Base-by-base conservation (phyloP, 53 echinoderm and acorn worm species). In the Mesocentrotus franciscanus region DNA sequence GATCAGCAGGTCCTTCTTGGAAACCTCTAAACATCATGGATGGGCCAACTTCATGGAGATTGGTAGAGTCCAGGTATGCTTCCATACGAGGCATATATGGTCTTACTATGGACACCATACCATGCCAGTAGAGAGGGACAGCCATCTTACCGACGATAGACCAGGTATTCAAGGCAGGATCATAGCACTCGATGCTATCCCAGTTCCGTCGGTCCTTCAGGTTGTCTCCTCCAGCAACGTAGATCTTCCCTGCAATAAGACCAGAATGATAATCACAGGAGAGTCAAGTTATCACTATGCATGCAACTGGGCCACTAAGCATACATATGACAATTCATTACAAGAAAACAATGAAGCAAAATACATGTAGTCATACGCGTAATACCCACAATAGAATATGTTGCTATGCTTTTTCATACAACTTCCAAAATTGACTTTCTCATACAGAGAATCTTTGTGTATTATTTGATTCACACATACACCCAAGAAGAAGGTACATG, bases 171-270 rank as follows among this genome's bases (percentile, higher is more conserved):
- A 76, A 66, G 85, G 78, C 79, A 24, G 97, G 97, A 61, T 97
- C 96, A 89, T 96, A 97, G 94, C 97, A 97, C 78, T 97, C 97
- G 4, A 98, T 66, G 0, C 92, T 93, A 85, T 97, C 95, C 95
- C 96, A 98, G 56, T 92, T 95, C 15, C 33, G 68, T 11, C 93
- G 36, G 27, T 96, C 95, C 36, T 59, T 92, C 16, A 97, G 83
- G 62, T 97, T 97, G 81, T 98, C 98, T 1, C 98, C 98, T 60
- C 98, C 98, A 29, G 97, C 96, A 10, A 98, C 90, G 55, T 97
- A 98, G 81, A 98, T 97, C 61, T 97, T 98, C 15, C 98, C 98
- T 97, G 85, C 14, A 35, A 49, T 14, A 33, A 27, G 49, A 49
- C 49, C 49, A 49, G 49, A 49, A 49, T 71, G 49, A 49, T 49